phyloP scores from a whole-genome alignment of 2,797 vertebrate species.

The Paguma larvata region DNA sequence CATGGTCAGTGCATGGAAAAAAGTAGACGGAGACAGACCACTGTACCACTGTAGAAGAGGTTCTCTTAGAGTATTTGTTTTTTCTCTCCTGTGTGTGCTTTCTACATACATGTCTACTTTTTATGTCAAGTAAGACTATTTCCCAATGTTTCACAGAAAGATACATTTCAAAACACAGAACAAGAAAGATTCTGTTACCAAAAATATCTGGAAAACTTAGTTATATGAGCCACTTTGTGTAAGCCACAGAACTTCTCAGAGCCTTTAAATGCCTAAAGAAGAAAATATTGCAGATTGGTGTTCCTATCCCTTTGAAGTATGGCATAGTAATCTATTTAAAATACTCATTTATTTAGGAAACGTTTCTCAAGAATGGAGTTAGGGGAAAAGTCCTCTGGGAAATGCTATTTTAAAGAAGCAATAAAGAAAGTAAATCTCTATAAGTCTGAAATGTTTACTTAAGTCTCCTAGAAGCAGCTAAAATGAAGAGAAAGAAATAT shows the following conservation, averaged over 20 bases:
- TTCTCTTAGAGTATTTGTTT: background rate
- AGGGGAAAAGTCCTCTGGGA: background rate
- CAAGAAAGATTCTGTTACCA: background rate
- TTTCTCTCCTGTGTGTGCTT: background rate
- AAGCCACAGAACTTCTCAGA: background rate
- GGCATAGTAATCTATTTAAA: background rate
- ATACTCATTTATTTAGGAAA: constrained; percentile 10
- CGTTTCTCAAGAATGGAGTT: constrained; percentile 23
- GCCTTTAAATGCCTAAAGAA: background rate
- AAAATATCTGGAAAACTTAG: background rate
- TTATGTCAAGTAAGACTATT: constrained; percentile 22
- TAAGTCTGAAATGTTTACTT: constrained; percentile 58
- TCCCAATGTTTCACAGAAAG: constrained; percentile 36
- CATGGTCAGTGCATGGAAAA: background rate
- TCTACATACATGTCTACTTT: background rate
- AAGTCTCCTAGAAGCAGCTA: background rate
- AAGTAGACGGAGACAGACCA: background rate
- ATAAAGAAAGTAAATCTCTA: constrained; percentile 41
- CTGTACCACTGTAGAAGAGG: background rate
- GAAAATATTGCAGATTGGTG: background rate
- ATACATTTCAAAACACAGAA: background rate
- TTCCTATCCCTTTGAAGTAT: background rate
- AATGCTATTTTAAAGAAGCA: constrained; percentile 48
- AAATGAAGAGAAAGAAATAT: constrained; percentile 52
- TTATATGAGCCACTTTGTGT: background rate